Conservation (phyloP, 64 coral and sea anemone genomes). For the Montipora efflorescens region DNA sequence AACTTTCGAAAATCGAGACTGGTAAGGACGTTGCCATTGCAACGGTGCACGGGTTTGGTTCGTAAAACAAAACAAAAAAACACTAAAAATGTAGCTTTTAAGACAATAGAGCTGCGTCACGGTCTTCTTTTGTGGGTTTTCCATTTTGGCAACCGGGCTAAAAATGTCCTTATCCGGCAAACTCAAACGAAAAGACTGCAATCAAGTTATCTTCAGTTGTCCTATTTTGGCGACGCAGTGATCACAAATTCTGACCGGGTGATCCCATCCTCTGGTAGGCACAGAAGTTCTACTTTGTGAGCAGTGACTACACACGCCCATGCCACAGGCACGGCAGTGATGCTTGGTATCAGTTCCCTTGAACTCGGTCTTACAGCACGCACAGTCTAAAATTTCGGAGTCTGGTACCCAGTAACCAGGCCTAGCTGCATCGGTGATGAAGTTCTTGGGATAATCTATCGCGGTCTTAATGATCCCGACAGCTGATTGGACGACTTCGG, state of each 20-base stretch:
- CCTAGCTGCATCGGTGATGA: slow-evolving; percentile 90
- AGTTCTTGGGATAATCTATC: slow-evolving; percentile 83
- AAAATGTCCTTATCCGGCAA: no score
- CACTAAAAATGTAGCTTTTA: no score
- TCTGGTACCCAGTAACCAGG: slow-evolving; percentile 94
- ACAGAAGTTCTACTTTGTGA: slow-evolving; percentile 83
- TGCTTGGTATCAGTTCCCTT: slow-evolving; percentile 82
- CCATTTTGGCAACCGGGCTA: no score
- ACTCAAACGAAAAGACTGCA: not conserved
- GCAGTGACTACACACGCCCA: slow-evolving; percentile 83
- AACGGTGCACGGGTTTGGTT: no score
- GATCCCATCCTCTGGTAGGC: slow-evolving; percentile 93
- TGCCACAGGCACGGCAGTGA: slow-evolving; percentile 90
- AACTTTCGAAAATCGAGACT: no score
- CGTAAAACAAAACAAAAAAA: no score
- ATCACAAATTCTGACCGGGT: slow-evolving; percentile 92
- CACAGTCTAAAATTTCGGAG: slow-evolving; percentile 73
- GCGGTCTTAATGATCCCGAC: slow-evolving; percentile 80
- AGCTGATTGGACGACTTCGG: slow-evolving; percentile 88
- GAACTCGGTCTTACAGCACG: slow-evolving; percentile 77
- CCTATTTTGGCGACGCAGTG: slow-evolving; percentile 79
- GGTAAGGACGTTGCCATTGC: no score
- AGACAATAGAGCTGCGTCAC: no score
- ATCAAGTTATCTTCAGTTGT: slow-evolving; percentile 25
- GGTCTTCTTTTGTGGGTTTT: no score